Evolutionary conservation across 2,113 vertebrate genomes (phyloP).

Genomic region (Eupsittula cactorum): DNA sequence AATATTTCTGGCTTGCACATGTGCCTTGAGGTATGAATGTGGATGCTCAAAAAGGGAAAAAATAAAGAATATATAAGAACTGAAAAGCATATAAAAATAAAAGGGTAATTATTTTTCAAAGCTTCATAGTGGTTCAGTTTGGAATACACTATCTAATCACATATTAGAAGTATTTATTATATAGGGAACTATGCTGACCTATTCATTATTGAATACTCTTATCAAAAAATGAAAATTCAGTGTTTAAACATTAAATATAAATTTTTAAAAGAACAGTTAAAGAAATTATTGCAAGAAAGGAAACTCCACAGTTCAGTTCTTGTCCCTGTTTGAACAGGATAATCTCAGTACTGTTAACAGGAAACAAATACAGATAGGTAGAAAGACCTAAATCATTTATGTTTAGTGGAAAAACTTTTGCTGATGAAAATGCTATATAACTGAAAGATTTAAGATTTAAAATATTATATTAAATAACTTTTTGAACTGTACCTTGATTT

Average conservation of each 20-base stretch:
- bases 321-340: background rate
- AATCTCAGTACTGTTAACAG: background rate
- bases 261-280: background rate
- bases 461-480: background rate
- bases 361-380: background rate
- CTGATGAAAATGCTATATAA: background rate
- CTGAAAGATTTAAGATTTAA: background rate
- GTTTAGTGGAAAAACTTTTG: background rate
- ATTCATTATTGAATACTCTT: background rate
- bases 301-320: background rate
- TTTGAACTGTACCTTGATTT: background rate
- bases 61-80: background rate
- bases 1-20: background rate
- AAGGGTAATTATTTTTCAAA: background rate
- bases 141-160: background rate
- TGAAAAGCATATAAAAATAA: background rate
- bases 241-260: background rate
- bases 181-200: background rate
- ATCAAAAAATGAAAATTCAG: background rate
- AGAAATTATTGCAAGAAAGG: background rate
- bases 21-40: background rate
- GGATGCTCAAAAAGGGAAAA: background rate
- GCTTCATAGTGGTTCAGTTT: background rate
- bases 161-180: background rate
- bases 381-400: background rate